Base-by-base conservation (phyloP, 2,797 vertebrate genomes). In the Chanos chanos region DNA sequence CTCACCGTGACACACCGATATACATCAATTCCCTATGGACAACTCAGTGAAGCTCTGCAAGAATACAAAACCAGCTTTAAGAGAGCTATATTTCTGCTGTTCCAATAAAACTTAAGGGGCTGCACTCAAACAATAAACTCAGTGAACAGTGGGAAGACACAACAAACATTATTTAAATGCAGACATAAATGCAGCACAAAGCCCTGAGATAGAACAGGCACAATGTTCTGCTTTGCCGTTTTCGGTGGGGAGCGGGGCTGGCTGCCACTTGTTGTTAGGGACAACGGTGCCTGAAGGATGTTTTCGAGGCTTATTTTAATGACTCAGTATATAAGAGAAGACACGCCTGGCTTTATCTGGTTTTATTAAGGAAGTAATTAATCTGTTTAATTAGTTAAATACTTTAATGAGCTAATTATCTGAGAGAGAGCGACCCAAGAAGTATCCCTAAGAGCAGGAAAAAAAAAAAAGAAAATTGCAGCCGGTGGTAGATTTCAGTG, bases 321-420 rank as follows among this genome's bases (percentile, higher is more conserved):
- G 63, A 41, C 25, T 16, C 19, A n/a, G 18, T 36, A 2, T 57
- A 36, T 62, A 12, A 39, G 27, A 4, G 40, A 15, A 31, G 65
- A 27, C 30, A 41, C 44, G 54, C 33, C 25, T 7, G 5, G 37
- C 51, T 48, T 59, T 56, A 64, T 68, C 55, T 61, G n/a, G 61
- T 73, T 61, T 59, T 49, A 66, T 66, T 27, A 49, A 27, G 33
- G 44, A 44, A 60, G 45, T 58, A 70, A 73, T 70, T 70, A 36
- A 73, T 67, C 60, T 51, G 54, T 67, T 66, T 66, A 50, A 70
- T 66, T 60, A 70, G 31, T 55, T 47, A 57, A 68, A 65, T 50
- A 65, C 39, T 41, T 58, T 53, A 15, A 21, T 59, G 47, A 53
- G 66, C 53, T 43, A 54, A 66, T 69, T 51, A 50, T 48, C 57